phyloP scores from a whole-genome alignment of 2,113 vertebrate species.

The Chaetops frenatus region DNA sequence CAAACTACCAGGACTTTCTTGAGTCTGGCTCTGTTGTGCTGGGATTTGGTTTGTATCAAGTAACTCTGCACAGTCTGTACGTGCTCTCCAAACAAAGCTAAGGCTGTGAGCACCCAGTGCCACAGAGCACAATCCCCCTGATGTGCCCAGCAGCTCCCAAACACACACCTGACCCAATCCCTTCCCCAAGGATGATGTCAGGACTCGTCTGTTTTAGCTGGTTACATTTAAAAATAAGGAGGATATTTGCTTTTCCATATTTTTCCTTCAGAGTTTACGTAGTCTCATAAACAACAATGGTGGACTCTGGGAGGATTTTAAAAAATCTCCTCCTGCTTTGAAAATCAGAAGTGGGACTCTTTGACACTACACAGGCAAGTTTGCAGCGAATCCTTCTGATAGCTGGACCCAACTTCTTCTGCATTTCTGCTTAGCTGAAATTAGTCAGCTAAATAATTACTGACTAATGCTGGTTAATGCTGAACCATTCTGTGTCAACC shows the following conservation, averaged over 20 bases:
- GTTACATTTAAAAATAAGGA: not conserved
- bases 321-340: not conserved
- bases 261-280: not conserved
- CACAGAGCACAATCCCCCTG: no score
- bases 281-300: not conserved
- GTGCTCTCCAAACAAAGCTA: not conserved
- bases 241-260: not conserved
- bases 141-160: not conserved
- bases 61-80: fast-evolving
- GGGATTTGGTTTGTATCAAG: not conserved
- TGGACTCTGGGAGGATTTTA: not conserved
- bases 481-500: not conserved
- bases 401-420: not conserved
- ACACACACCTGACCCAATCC: not conserved
- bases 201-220: not conserved
- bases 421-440: not conserved
- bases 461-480: not conserved
- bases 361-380: not conserved
- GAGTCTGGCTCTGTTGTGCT: not conserved
- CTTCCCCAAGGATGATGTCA: not conserved
- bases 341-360: not conserved
- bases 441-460: not conserved
- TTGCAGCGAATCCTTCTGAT: not conserved
- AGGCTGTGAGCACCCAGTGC: not conserved
- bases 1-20: not conserved